Evolutionary conservation across 2,888 invertebrate genomes (phyloP).

Genomic region (Plebejus anna): DNA sequence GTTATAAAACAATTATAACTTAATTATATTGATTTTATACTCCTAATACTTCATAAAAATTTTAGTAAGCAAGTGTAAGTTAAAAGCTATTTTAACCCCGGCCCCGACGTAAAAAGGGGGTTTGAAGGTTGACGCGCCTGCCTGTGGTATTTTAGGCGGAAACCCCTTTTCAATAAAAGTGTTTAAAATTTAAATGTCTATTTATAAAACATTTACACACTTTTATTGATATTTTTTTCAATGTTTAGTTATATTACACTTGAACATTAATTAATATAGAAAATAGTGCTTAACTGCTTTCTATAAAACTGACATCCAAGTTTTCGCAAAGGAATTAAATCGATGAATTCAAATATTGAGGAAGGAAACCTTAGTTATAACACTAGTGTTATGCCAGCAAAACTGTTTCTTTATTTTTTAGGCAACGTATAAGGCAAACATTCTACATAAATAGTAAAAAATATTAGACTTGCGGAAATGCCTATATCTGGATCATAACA

Average conservation of each 20-base stretch:
- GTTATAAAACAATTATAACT: background rate
- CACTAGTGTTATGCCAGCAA: background rate
- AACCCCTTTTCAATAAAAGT: too few relatives aligned
- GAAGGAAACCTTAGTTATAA: background rate
- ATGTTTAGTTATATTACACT: too few relatives aligned
- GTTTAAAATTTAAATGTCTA: too few relatives aligned
- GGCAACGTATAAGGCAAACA: background rate
- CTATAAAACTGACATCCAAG: too few relatives aligned
- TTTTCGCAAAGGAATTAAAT: background rate
- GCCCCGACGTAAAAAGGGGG: background rate
- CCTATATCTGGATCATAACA: background rate
- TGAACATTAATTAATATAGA: too few relatives aligned
- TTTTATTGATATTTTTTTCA: too few relatives aligned
- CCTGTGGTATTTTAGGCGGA: too few relatives aligned
- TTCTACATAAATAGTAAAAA: constrained; percentile 2
- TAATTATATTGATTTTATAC: background rate
- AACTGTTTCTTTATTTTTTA: background rate
- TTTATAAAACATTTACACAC: too few relatives aligned
- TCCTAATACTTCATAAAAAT: background rate
- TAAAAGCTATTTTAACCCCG: background rate
- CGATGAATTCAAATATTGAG: background rate
- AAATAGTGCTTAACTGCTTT: too few relatives aligned
- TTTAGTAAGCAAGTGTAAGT: background rate
- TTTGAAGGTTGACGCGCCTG: background rate
- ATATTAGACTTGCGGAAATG: background rate